phyloP scores from a whole-genome alignment of 2,888 invertebrate genomes.

The Drosophila mettleri region DNA sequence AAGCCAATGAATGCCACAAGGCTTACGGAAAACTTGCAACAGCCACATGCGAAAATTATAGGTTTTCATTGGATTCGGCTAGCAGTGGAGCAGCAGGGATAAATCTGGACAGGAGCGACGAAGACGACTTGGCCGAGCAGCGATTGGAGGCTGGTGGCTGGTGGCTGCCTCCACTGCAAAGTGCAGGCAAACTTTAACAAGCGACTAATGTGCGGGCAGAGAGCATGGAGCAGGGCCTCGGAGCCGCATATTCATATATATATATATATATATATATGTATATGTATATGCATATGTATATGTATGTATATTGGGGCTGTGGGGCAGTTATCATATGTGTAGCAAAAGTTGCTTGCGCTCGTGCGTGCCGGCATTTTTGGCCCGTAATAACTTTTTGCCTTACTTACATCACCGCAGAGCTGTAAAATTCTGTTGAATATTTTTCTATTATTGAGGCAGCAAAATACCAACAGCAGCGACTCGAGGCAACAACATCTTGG shows the following conservation, averaged over 20 bases:
- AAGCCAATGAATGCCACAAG: conserved; percentile 45
- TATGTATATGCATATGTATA: too few species aligned
- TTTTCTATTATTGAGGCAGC: conserved; percentile 69
- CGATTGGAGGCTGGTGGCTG: neutral
- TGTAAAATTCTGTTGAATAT: conserved; percentile 76
- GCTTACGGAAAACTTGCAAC: conserved; percentile 19
- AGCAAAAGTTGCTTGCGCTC: conserved; percentile 24
- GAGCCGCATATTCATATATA: too few species aligned
- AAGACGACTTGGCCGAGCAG: conserved; percentile 35
- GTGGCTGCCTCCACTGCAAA: conserved; percentile 15
- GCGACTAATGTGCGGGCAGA: conserved; percentile 44
- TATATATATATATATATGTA: too few species aligned
- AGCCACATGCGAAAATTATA: conserved; percentile 30
- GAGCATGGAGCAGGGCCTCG: neutral
- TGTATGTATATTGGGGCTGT: neutral
- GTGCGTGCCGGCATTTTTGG: conserved; percentile 61
- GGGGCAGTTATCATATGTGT: conserved; percentile 34
- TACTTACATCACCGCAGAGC: conserved; percentile 75
- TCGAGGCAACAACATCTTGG: neutral
- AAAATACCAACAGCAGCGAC: conserved; percentile 7
- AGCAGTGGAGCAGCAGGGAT: conserved; percentile 53
- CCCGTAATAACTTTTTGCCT: conserved; percentile 54
- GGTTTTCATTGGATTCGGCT: conserved; percentile 47
- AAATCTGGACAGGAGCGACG: conserved; percentile 49
- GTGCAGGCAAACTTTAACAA: conserved; percentile 55